Base-by-base conservation (phyloP, 2,888 invertebrate genomes). In the Hydrotaea cyrtoneurina region DNA sequence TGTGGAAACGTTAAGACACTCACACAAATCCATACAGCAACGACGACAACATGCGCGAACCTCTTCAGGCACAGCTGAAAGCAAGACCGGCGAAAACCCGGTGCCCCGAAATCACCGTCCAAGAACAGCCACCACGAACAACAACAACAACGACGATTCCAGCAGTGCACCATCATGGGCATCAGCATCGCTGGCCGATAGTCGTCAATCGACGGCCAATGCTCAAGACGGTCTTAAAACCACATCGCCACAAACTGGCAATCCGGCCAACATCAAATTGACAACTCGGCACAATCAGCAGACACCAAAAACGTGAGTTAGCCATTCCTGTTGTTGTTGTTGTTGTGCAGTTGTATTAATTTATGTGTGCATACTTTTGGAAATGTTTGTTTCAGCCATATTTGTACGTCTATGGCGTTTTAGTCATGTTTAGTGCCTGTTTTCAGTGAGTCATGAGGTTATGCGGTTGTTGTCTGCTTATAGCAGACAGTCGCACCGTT, bases 241-340 rank as follows among this genome's bases (percentile, higher is more conserved):
- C 21, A 59, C 76, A 82, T 71, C 82, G 75, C 64, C 78, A 57
- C 23, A 50, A n/a, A 10, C 76, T 17, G 80, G 69, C 71, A 85
- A 79, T 36, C 53, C 50, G 11, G 46, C 21, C 83, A 76, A 76
- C 74, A 73, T 69, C 50, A 74, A 71, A 81, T 55, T 69, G 64
- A 76, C 84, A 26, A 80, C 71, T 75, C 83, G 78, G 81, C 86
- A 81, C 79, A 82, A 82, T 78, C 87, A 86, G 69, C 88, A 87
- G 82, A 87, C 88, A 87, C 88, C 87, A 66, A 92, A 92, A 91
- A 90, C 91, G 92, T 92, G 88, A 92, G 92, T 92, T 80, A 43
- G 43, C 69, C 83, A 72, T 85, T 82, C n/a, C n/a, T n/a, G n/a
- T 82, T 71, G 31, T 80, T 39, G 36, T 53, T 62, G 59, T 53